Percentiles rank a stretch among this genome's conserved stretches.
Conservation (phyloP, 1,140 invertebrate species). For the Magallana gigas region DNA sequence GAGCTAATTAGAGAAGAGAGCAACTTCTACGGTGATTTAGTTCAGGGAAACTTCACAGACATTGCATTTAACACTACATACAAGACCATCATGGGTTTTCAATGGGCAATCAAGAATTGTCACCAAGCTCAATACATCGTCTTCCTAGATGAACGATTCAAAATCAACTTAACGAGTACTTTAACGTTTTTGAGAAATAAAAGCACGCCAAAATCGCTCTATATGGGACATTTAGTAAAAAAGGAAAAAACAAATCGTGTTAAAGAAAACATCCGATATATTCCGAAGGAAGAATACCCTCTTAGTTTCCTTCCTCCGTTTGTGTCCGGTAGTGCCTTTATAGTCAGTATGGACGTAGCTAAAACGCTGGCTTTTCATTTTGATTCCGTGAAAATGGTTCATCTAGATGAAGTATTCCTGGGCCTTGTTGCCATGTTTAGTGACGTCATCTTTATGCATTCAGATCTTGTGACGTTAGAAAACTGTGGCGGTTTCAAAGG, state of each 20-base stretch:
- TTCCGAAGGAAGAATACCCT: constrained; percentile 6
- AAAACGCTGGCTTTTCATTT: neutral
- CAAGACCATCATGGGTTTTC: constrained; percentile 54
- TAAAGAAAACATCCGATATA: neutral
- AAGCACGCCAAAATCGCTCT: neutral
- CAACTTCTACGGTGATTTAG: constrained; percentile 52
- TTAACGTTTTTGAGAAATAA: neutral
- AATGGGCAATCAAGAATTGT: constrained; percentile 54
- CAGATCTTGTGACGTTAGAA: neutral
- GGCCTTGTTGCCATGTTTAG: constrained; percentile 11
- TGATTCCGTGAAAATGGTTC: constrained; percentile 15
- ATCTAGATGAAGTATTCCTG: neutral
- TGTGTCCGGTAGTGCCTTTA: neutral
- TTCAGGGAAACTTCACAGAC: constrained; percentile 60
- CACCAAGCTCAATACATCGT: constrained; percentile 49
- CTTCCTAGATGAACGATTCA: neutral
- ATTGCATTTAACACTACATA: constrained; percentile 53
- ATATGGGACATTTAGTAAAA: neutral
- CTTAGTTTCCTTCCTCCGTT: neutral
- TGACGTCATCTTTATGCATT: constrained; percentile 20
- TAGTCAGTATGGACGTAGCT: neutral
- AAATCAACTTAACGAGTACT: neutral
- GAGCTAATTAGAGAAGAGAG: constrained; percentile 53
- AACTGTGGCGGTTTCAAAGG: neutral
- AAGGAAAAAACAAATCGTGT: neutral